A percentile compares a stretch with the other conserved stretches of the same genome.
phyloP scores from a whole-genome alignment of 2,113 vertebrate species.

The Nyctibius bracteatus region DNA sequence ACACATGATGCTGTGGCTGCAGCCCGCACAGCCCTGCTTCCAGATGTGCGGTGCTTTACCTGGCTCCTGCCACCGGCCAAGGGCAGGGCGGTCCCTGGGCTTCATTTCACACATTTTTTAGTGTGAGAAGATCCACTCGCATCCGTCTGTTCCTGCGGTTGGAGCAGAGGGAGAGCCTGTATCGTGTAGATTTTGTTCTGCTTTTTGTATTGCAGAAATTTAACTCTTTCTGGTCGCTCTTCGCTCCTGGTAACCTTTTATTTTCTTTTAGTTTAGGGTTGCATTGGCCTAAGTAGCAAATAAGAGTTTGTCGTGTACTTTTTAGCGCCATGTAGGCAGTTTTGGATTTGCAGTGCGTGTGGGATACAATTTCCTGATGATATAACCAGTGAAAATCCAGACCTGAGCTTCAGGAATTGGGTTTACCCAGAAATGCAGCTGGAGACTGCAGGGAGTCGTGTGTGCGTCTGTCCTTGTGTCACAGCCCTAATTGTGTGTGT shows the following conservation, averaged over 20 bases:
- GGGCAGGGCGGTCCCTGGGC: background rate
- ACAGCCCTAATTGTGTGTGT: accelerated
- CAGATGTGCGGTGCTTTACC: background rate
- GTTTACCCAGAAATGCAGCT: background rate
- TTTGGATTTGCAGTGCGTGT: background rate
- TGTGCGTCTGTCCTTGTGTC: background rate
- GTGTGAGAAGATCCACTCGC: accelerated
- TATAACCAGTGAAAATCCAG: background rate
- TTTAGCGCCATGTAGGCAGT: background rate
- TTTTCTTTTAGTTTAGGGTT: background rate
- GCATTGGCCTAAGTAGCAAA: background rate
- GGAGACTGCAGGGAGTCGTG: background rate
- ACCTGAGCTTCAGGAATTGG: background rate
- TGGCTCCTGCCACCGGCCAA: background rate
- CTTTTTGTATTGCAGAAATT: background rate
- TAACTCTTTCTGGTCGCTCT: background rate
- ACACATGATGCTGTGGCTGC: background rate
- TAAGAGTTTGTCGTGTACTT: background rate
- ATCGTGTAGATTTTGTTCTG: background rate
- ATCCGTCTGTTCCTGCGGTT: background rate
- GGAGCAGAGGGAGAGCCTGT: background rate
- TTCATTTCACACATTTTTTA: background rate
- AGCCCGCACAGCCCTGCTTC: background rate
- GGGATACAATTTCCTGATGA: background rate
- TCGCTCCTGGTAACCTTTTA: background rate